Evolutionary conservation across 2,888 invertebrate species (phyloP).

Genomic region (Erynnis tages): DNA sequence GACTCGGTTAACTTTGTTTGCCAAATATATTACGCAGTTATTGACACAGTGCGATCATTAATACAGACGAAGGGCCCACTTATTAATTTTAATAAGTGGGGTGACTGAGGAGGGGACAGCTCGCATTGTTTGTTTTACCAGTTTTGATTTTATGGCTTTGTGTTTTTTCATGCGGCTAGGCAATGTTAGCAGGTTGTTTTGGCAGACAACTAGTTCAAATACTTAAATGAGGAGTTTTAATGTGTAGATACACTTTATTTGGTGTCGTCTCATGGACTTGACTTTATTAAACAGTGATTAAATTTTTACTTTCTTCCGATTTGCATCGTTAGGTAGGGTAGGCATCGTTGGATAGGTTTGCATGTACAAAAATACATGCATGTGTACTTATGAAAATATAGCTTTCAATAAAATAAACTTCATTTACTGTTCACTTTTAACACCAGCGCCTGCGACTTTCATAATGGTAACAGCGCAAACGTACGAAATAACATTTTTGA

Average conservation of each 20-base stretch:
- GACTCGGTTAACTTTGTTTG: constrained; percentile 66
- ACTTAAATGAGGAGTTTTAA: not conserved
- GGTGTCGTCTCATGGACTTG: too few species aligned
- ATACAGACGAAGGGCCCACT: constrained; percentile 75
- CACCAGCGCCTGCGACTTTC: not conserved
- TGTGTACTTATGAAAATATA: too few species aligned
- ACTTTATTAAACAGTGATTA: too few species aligned
- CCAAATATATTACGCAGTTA: constrained; percentile 75
- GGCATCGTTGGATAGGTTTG: too few species aligned
- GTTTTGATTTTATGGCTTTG: constrained; percentile 73
- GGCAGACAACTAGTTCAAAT: not conserved
- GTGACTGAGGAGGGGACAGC: constrained; percentile 59
- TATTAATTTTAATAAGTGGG: constrained; percentile 81
- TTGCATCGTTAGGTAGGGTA: too few species aligned
- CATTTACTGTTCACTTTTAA: not conserved
- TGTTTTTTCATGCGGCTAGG: constrained; percentile 31
- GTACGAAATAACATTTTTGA: not conserved
- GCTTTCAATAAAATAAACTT: too few species aligned
- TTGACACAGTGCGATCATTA: constrained; percentile 79
- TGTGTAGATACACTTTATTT: not conserved
- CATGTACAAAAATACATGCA: too few species aligned
- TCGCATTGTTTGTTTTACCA: constrained; percentile 64
- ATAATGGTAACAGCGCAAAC: not conserved
- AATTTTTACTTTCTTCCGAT: too few species aligned
- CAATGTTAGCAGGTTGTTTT: constrained; percentile 5